A percentile compares a stretch with the other conserved stretches of the same genome.
Evolutionary conservation across 2,797 vertebrate genomes (phyloP).

Genomic region (Danio aesculapii): DNA sequence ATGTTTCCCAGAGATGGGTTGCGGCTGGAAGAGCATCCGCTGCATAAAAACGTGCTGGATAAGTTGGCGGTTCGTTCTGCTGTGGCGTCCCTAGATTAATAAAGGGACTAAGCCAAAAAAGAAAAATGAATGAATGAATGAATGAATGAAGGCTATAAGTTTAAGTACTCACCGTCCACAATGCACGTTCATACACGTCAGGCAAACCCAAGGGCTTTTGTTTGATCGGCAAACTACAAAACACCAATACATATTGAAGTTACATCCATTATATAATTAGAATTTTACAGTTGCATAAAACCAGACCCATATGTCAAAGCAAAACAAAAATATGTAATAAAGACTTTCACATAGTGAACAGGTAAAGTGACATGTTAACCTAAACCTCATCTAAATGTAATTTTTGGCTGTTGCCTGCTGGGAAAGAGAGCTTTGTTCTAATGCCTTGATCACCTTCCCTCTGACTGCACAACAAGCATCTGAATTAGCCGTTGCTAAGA

Average conservation of each 20-base stretch:
- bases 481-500: constrained; percentile 61
- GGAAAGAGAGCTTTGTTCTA: constrained; percentile 38
- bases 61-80: no score
- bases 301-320: neutral
- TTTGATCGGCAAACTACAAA: constrained; percentile 94
- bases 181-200: constrained; percentile 95
- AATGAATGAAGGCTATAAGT: no score
- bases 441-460: constrained; percentile 57
- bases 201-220: constrained; percentile 98
- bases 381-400: constrained; percentile 10
- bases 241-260: neutral
- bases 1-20: no score
- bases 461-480: constrained; percentile 51
- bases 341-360: neutral
- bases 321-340: neutral
- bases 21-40: no score
- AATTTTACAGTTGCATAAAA: neutral
- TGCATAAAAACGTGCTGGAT: no score
- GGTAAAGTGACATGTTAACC: constrained; percentile 24
- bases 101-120: no score
- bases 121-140: no score
- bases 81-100: no score
- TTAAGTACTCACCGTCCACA: constrained; percentile 91
- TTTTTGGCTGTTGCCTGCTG: constrained; percentile 24
- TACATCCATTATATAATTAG: neutral